These are phyloP conservation scores for Callipepla squamata DNA, from an alignment of 2,113 vertebrate genomes.

Conservation along the genomic window DNA sequence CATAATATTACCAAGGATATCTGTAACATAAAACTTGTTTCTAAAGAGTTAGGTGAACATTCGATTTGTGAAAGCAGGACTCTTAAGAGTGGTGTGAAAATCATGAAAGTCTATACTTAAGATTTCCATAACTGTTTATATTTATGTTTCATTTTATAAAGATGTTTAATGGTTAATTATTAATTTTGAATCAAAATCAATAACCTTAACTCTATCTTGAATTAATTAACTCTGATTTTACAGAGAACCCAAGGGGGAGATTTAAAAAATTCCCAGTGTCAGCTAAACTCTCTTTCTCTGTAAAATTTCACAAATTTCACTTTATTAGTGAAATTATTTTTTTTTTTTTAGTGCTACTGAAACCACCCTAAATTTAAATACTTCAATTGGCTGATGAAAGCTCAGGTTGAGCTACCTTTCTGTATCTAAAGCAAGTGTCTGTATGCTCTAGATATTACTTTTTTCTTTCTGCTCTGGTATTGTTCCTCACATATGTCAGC, in stretches of 20 bases:
- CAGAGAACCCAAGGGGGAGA: neutral
- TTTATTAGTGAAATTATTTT: no score
- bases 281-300: neutral
- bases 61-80: neutral
- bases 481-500: neutral
- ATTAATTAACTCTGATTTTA: neutral
- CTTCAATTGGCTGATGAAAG: neutral
- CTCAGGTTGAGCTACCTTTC: neutral
- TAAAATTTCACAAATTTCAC: neutral
- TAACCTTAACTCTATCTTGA: neutral
- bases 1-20: neutral
- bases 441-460: neutral
- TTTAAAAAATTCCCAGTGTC: neutral
- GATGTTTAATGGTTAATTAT: neutral
- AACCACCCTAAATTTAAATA: neutral
- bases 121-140: neutral
- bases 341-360: neutral
- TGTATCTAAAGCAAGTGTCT: neutral
- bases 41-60: neutral
- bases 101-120: neutral
- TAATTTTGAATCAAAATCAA: neutral
- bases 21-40: neutral
- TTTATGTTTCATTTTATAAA: neutral
- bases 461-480: neutral
- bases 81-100: neutral